phyloP scores from a whole-genome alignment of 2,888 invertebrate genomes.

The Campoletis raptor region DNA sequence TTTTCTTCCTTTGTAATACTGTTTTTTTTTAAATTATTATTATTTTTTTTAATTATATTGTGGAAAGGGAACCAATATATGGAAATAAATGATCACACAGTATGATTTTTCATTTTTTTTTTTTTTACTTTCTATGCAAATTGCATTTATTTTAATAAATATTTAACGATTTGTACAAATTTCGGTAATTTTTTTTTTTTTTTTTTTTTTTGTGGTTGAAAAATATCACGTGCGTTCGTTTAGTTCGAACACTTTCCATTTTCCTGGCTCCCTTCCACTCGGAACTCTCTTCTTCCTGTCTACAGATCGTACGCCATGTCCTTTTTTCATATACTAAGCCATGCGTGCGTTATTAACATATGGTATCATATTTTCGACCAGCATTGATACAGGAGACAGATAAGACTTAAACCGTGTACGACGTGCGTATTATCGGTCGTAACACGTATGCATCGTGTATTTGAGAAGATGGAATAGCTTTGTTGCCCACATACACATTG shows the following conservation, averaged over 20 bases:
- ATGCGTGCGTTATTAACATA: constrained; percentile 83
- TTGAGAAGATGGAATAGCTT: constrained; percentile 38
- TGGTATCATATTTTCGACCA: constrained; percentile 78
- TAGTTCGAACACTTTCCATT: constrained; percentile 14
- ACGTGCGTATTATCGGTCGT: constrained; percentile 70
- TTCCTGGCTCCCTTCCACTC: constrained; percentile 22
- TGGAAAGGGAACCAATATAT: background rate
- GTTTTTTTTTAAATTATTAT: background rate
- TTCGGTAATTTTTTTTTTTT: background rate
- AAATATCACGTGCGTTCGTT: background rate
- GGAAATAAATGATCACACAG: background rate
- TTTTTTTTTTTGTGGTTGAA: background rate
- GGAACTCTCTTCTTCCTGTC: constrained; percentile 24
- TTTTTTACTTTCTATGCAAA: background rate
- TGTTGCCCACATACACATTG: background rate
- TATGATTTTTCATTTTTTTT: background rate
- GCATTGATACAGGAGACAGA: constrained; percentile 78
- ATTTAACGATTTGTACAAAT: background rate
- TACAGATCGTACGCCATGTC: constrained; percentile 40
- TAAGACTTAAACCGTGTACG: constrained; percentile 71
- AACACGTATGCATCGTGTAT: constrained; percentile 53
- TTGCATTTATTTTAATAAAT: background rate
- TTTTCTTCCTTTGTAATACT: background rate
- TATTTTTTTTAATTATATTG: background rate
- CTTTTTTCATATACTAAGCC: constrained; percentile 69